phyloP scores from a whole-genome alignment of 2,888 invertebrate genomes.

The Apodemia zela region DNA sequence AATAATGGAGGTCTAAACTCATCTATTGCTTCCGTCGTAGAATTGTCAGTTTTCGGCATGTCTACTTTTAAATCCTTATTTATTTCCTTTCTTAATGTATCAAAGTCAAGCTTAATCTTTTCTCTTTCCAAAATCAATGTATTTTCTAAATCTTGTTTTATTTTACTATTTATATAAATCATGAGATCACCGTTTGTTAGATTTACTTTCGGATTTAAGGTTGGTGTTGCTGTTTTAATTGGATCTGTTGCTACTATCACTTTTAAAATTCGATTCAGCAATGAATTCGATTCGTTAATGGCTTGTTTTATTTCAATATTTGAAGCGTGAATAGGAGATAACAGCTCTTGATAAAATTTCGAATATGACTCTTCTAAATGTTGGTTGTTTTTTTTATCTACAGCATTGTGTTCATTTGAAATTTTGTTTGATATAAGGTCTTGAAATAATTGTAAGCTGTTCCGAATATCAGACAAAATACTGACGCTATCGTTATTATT shows the following conservation, averaged over 20 bases:
- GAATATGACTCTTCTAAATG: not conserved
- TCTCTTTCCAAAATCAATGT: not conserved
- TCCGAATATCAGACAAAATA: not conserved
- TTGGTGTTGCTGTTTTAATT: not conserved
- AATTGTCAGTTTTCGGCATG: not conserved
- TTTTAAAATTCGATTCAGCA: not conserved
- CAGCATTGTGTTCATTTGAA: not conserved
- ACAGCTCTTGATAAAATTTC: too few species aligned
- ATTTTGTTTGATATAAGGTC: not conserved
- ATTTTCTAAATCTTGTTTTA: constrained; percentile 1
- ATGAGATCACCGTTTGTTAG: not conserved
- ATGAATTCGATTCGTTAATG: not conserved
- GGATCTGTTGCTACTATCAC: not conserved
- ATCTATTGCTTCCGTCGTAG: not conserved
- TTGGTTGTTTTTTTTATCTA: not conserved
- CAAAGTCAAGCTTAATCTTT: not conserved
- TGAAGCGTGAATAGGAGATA: not conserved
- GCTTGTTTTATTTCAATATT: not conserved
- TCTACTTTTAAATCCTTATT: not conserved
- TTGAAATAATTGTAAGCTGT: not conserved
- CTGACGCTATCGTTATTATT: not conserved
- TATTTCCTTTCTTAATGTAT: not conserved
- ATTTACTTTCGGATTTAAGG: not conserved
- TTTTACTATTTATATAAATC: not conserved
- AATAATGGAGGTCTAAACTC: not conserved